Base-by-base conservation (phyloP, 2,888 invertebrate species). In the Syritta pipiens region DNA sequence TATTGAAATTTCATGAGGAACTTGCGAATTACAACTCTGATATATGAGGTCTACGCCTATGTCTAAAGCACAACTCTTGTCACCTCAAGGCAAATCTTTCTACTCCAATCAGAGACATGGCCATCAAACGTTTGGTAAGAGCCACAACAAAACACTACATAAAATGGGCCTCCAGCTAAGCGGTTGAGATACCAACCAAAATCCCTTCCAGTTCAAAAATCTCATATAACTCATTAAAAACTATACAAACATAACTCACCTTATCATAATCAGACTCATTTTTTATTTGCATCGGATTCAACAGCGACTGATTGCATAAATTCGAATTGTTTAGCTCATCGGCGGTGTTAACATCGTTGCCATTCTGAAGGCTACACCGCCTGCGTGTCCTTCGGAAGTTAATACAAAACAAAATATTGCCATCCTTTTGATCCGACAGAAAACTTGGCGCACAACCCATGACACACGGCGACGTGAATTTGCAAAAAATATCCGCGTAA, bases 241-340 rank as follows among this genome's bases (percentile, higher is more conserved):
- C 14, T 2, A 7, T 7, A 37, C 19, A 37, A 10, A 12, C 19
- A 3, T 9, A 60, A 82, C 85, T 84, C 81, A 88, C 88, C 86
- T 87, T 87, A 82, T 88, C 88, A 83, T 86, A 88, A 83, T 88
- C 87, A 26, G 85, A 83, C 83, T 88, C 88, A 82, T 85, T 86
- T 83, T 88, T 88, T 65, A 83, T 84, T 82, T 86, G 88, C 69
- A 84, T 82, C 4, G 88, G 87, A 85, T 88, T 87, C 48, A 88
- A 83, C 51, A 88, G 82, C 57, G 86, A 84, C 84, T 88, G 88
- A 84, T 86, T 87, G 84, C 87, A 88, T 83, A 86, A 84, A 77
- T 84, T 84, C 37, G 76, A 83, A 81, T 83, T 83, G 24, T 83
- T 81, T 59, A 82, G 77, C 53, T 85, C 85, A 55, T 86, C 86